Percentiles rank a stretch among this genome's conserved stretches.
Evolutionary conservation across 2,113 vertebrate species (phyloP).

Genomic region (Carassius auratus): DNA sequence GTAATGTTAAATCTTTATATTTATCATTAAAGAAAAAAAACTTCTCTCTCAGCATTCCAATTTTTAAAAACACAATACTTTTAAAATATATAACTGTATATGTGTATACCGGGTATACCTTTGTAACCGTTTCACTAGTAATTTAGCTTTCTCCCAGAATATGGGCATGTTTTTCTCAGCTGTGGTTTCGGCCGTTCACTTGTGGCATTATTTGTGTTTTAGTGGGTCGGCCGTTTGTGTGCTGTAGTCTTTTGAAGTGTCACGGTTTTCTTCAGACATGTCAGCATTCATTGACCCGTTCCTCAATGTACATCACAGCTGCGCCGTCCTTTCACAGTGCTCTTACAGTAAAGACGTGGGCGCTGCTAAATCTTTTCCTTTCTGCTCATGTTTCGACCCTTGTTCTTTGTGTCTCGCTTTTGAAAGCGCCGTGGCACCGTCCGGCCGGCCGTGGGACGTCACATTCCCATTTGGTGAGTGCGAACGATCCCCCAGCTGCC

Average conservation of each 20-base stretch:
- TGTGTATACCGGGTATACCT: too few species aligned
- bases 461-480: background rate
- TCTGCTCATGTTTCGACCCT: background rate
- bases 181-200: background rate
- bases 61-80: too few species aligned
- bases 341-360: conserved; percentile 14
- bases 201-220: background rate
- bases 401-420: background rate
- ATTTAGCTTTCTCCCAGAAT: background rate
- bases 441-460: background rate
- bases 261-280: background rate
- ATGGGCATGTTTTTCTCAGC: background rate
- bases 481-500: conserved; percentile 9
- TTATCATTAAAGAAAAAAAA: too few species aligned
- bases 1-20: too few species aligned
- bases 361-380: background rate
- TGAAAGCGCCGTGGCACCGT: background rate
- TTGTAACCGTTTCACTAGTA: too few species aligned
- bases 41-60: too few species aligned
- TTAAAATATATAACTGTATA: too few species aligned
- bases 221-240: background rate
- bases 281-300: background rate
- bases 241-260: conserved; percentile 7
- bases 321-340: background rate
- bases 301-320: conserved; percentile 15